Evolutionary conservation across 1,140 invertebrate genomes (phyloP), one percentile per base, ranked within the genome.

Genomic region (Tenebrio molitor): DNA sequence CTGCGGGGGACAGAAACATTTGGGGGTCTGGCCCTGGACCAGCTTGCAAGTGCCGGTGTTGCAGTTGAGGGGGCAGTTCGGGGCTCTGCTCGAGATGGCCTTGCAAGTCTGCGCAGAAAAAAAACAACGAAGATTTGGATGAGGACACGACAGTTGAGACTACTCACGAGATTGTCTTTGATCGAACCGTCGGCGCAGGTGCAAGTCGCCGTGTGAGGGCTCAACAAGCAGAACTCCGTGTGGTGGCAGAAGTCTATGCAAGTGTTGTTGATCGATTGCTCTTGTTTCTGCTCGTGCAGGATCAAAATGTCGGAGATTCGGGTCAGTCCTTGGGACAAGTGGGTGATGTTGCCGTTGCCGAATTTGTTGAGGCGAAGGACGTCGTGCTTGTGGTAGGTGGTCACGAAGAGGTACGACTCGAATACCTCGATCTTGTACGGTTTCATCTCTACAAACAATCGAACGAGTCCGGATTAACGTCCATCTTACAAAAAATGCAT

Each of bases 381-480:
- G 62, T 86, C 86, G 79, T 91, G 88, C 17, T 85, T 86, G 7
- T 86, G 85, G 74, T 88, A 89, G 0, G 90, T 88, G 16, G 89
- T 88, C 5, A 93, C 84, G 76, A 90, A 94, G 1, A 93, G 71
- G 63, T 83, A 84, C 76, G 93, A 89, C 83, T 93, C 92, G 82
- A 94, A 94, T 0, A 94, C 86, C 73, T 93, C 91, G 1, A 94
- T 80, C 79, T 89, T 90, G 77, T 87, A 89, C 0, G 92, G 92
- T 78, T 86, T 87, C 4, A 81, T 80, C 53, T 83, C 86, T 83
- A 72, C 33, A 80, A 80, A 71, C 16, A 72, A 74, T 29, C 25
- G 25, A n/a, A n/a, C n/a, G n/a, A n/a, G n/a, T n/a, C n/a, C n/a
- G n/a, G n/a, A n/a, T n/a, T n/a, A n/a, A n/a, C n/a, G n/a, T n/a